Percentiles rank a stretch among this genome's conserved stretches.
Conservation (phyloP, 2,888 invertebrate genomes). For the Temnothorax ravouxi region DNA sequence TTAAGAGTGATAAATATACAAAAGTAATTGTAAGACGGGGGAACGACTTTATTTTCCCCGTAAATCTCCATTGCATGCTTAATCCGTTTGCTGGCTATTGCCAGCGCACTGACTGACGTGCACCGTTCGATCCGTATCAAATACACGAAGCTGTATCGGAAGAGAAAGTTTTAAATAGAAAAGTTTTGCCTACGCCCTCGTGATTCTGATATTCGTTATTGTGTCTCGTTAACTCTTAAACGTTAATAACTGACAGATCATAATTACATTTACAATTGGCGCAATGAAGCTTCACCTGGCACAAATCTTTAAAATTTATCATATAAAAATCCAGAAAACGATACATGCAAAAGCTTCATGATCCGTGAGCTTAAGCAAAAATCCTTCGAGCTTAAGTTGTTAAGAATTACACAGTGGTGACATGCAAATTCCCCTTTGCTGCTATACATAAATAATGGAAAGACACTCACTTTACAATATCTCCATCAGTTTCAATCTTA, state of each 20-base stretch:
- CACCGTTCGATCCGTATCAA: slow-evolving; percentile 53
- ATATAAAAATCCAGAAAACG: slow-evolving; percentile 15
- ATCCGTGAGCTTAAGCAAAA: slow-evolving; percentile 6
- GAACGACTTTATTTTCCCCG: slow-evolving; percentile 60
- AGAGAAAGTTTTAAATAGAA: slow-evolving; percentile 74
- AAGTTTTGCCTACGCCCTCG: slow-evolving; percentile 61
- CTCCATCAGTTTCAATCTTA: not conserved
- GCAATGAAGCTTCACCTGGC: slow-evolving; percentile 37
- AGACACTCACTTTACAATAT: not conserved
- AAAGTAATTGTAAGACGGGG: slow-evolving; percentile 44
- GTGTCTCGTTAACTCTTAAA: slow-evolving; percentile 68
- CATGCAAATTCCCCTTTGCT: not conserved
- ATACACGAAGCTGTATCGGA: slow-evolving; percentile 51
- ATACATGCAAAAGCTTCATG: slow-evolving; percentile 47
- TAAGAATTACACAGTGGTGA: slow-evolving; percentile 2
- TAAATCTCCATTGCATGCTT: slow-evolving; percentile 69
- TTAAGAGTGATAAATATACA: slow-evolving; percentile 39
- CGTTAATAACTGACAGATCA: slow-evolving; percentile 71
- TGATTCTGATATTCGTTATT: slow-evolving; percentile 68
- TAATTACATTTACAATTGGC: slow-evolving; percentile 68
- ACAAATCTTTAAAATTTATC: slow-evolving; percentile 59
- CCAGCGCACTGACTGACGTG: slow-evolving; percentile 27
- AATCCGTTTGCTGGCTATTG: slow-evolving; percentile 51
- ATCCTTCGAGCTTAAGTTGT: slow-evolving; percentile 35
- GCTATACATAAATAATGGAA: slow-evolving; percentile 7